phyloP scores from a whole-genome alignment of 2,113 vertebrate species.

The Alexandromys fortis region DNA sequence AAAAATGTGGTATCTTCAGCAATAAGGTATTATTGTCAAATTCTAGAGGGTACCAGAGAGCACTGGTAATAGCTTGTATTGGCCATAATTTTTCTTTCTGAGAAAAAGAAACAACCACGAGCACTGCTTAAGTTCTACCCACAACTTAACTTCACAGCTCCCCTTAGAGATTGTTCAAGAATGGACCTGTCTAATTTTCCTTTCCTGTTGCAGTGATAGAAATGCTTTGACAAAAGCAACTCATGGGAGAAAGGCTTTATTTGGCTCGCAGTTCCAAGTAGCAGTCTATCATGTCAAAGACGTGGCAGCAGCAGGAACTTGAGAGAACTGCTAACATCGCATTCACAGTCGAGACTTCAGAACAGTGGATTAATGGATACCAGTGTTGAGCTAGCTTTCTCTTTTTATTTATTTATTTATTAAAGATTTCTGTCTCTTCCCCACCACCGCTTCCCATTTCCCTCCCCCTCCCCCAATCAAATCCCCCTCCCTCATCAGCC shows the following conservation, averaged over 20 bases:
- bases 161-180: not conserved
- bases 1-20: not conserved
- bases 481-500: too few relatives aligned
- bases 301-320: too few relatives aligned
- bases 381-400: not conserved
- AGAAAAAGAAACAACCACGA: not conserved
- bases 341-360: not conserved
- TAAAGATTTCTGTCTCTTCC: too few relatives aligned
- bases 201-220: not conserved
- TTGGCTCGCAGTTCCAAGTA: not conserved
- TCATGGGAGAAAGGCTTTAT: not conserved
- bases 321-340: not conserved
- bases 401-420: not conserved
- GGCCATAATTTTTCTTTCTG: not conserved
- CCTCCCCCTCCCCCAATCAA: too few relatives aligned
- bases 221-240: not conserved
- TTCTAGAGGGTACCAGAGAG: not conserved
- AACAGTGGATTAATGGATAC: not conserved
- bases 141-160: not conserved
- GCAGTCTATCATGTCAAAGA: not conserved
- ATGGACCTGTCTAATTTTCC: not conserved
- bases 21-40: not conserved
- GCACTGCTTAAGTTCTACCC: not conserved
- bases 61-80: not conserved
- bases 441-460: too few relatives aligned